Evolutionary conservation across 1,140 invertebrate genomes (phyloP).

Genomic region (Augochlora pura): DNA sequence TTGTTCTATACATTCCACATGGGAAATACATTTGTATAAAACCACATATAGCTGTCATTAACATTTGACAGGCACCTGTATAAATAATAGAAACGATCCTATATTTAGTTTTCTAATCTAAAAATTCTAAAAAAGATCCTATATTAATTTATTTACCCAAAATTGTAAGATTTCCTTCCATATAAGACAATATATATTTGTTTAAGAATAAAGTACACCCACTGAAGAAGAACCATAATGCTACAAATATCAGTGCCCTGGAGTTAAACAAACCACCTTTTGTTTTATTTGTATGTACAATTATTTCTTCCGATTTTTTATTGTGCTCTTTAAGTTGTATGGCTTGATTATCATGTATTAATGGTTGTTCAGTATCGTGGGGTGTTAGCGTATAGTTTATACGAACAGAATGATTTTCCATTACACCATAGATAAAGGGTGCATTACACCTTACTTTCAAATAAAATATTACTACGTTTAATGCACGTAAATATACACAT

Average conservation of each 20-base stretch:
- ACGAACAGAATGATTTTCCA: conserved; percentile 71
- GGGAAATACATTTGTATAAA: conserved; percentile 90
- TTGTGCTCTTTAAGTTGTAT: conserved; percentile 68
- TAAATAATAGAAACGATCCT: background rate
- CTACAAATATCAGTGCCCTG: conserved; percentile 85
- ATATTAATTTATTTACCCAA: too few relatives aligned
- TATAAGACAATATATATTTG: conserved; percentile 90
- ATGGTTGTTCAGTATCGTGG: conserved; percentile 66
- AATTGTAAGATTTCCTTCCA: conserved; percentile 89
- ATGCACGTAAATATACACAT: background rate
- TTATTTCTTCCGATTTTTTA: conserved; percentile 69
- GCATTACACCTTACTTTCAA: conserved; percentile 21
- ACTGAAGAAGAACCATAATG: conserved; percentile 90
- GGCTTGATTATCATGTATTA: conserved; percentile 59
- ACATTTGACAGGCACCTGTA: conserved; percentile 87
- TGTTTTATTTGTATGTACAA: conserved; percentile 64
- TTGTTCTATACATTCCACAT: conserved; percentile 86
- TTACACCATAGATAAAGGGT: conserved; percentile 37
- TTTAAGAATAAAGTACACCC: conserved; percentile 90
- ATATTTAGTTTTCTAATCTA: too few relatives aligned
- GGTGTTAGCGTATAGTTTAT: conserved; percentile 68
- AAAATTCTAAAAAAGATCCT: too few relatives aligned
- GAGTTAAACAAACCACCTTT: conserved; percentile 83
- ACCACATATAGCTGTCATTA: conserved; percentile 88
- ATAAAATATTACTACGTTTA: conserved; percentile 29